Evolutionary conservation across 2,797 vertebrate species (phyloP).

Genomic region (Decapterus maruadsi): DNA sequence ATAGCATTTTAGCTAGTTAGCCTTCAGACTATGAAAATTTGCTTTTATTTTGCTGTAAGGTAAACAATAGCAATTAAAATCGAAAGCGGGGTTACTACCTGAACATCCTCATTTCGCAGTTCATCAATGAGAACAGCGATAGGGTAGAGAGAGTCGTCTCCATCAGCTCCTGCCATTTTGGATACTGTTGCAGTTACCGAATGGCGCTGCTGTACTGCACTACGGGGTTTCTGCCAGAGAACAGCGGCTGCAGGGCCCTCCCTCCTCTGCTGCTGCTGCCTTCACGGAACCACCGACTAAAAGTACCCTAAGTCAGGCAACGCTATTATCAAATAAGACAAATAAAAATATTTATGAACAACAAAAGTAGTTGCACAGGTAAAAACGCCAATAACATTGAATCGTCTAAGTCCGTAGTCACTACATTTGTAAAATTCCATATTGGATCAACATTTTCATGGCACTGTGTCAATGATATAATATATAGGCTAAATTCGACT

Average conservation of each 20-base stretch:
- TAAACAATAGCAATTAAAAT: background rate
- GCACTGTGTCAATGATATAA: too few relatives aligned
- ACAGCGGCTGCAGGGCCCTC: constrained; percentile 62
- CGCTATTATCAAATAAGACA: background rate
- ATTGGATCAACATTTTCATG: too few relatives aligned
- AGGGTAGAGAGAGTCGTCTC: constrained; percentile 91
- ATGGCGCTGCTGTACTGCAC: constrained; percentile 76
- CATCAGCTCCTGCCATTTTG: constrained; percentile 92
- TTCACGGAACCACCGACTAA: constrained; percentile 13
- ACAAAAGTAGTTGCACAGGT: background rate
- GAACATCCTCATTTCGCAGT: constrained; percentile 90
- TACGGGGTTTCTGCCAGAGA: constrained; percentile 83
- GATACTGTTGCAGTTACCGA: constrained; percentile 70
- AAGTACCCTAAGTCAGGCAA: background rate
- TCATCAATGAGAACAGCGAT: constrained; percentile 92
- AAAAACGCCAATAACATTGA: too few relatives aligned
- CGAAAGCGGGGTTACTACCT: constrained; percentile 71
- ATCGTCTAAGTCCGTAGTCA: background rate
- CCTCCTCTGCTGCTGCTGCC: constrained; percentile 37
- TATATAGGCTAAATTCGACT: background rate
- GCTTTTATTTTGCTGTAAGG: rapidly evolving
- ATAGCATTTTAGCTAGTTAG: constrained; percentile 47
- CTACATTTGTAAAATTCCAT: background rate
- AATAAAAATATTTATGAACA: background rate
- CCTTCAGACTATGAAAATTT: background rate